Percentiles rank a stretch among this genome's conserved stretches.
These are phyloP conservation scores for Falco novaeseelandiae DNA, from an alignment of 2,797 vertebrate genomes.

Conservation along the genomic window DNA sequence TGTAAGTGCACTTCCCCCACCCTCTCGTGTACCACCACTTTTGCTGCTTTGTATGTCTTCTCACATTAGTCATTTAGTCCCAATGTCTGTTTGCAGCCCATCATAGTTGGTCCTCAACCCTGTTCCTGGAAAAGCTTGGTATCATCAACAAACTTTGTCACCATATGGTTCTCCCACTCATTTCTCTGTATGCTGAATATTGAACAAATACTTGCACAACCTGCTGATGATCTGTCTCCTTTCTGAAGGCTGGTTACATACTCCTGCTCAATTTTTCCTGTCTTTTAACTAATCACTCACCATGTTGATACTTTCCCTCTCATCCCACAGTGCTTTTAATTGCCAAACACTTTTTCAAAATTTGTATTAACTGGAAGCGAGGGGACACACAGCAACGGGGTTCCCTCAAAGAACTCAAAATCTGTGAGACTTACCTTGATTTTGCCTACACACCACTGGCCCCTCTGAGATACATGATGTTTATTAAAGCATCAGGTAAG, in stretches of 20 bases:
- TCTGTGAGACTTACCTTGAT: neutral
- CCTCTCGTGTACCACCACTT: fast-evolving
- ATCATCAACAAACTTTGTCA: neutral
- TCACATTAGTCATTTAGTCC: neutral
- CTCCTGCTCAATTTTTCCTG: neutral
- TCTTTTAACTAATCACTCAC: neutral
- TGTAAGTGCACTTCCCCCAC: neutral
- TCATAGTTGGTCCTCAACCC: neutral
- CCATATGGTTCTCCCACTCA: neutral
- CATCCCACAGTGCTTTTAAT: neutral
- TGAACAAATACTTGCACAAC: neutral
- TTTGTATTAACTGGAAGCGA: neutral
- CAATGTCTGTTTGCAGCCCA: neutral
- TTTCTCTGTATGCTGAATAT: neutral
- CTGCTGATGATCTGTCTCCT: neutral
- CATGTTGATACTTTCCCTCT: neutral
- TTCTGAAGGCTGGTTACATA: neutral
- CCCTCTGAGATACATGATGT: neutral
- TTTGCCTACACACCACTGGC: neutral
- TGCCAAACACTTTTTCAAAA: neutral
- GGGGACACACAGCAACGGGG: neutral
- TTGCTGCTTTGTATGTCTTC: neutral
- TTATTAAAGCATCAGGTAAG: neutral
- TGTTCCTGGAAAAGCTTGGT: neutral
- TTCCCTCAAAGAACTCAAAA: neutral